phyloP scores from a whole-genome alignment of 92 coral and sea anemone species.

The Epizoanthus stellaris region DNA sequence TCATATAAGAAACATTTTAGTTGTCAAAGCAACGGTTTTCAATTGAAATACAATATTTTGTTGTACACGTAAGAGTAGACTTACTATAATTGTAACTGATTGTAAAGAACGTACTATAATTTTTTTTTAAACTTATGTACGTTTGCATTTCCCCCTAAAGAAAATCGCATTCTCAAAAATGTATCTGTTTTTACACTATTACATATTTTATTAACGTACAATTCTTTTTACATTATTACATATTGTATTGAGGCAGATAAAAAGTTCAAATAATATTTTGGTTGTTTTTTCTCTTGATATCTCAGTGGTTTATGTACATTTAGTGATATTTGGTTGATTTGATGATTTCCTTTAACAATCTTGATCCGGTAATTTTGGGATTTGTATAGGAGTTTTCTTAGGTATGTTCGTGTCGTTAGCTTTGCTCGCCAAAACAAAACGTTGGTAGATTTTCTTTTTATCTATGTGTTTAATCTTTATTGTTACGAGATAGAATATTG shows the following conservation, averaged over 20 bases:
- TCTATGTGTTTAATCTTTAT: constrained; percentile 42
- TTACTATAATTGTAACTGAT: neutral
- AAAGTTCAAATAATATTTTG: constrained; percentile 21
- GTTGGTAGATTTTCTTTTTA: neutral
- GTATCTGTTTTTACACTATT: constrained; percentile 16
- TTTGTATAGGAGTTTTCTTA: neutral
- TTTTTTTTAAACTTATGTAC: no score
- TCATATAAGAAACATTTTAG: neutral
- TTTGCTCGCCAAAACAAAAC: constrained; percentile 1
- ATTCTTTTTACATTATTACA: neutral
- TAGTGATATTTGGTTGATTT: neutral
- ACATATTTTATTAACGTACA: neutral
- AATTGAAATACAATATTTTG: neutral
- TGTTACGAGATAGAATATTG: constrained; percentile 9
- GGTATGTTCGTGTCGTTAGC: neutral
- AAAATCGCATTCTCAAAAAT: neutral
- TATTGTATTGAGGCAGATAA: constrained; percentile 16
- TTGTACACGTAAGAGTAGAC: neutral
- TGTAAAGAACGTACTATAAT: neutral
- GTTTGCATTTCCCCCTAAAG: neutral
- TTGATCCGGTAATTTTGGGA: constrained; percentile 21
- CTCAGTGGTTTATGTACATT: neutral
- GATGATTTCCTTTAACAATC: neutral
- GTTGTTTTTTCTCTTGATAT: constrained; percentile 10
- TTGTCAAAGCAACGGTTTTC: neutral